These are phyloP conservation scores for Tricholaema leucomelas DNA, from an alignment of 2,113 vertebrate genomes.

Conservation along the genomic window DNA sequence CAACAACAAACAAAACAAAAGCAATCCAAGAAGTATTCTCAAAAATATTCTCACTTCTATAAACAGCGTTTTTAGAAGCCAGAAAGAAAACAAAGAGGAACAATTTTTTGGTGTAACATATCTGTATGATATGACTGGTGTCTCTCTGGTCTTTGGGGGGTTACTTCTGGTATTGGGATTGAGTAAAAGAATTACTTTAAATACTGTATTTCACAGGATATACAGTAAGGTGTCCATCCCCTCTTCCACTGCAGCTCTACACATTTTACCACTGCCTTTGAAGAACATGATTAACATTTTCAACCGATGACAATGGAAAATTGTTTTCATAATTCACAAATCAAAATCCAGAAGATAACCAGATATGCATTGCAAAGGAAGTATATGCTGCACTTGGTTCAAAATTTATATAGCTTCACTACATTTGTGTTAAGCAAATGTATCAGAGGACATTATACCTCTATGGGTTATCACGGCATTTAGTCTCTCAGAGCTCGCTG, in stretches of 20 bases:
- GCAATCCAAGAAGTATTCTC: neutral
- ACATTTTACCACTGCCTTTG: neutral
- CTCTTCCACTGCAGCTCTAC: neutral
- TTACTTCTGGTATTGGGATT: neutral
- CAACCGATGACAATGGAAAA: neutral
- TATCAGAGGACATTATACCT: neutral
- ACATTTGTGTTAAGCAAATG: neutral
- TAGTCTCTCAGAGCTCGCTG: neutral
- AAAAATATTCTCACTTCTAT: neutral
- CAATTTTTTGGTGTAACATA: neutral
- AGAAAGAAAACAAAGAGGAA: neutral
- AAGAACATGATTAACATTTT: neutral
- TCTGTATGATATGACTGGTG: neutral
- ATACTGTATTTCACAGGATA: neutral
- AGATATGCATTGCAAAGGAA: neutral
- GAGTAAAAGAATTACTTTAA: neutral
- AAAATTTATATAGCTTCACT: neutral
- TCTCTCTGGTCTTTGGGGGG: neutral
- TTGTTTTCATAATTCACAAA: neutral
- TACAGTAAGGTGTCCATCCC: neutral
- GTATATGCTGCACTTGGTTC: neutral
- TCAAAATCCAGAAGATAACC: neutral
- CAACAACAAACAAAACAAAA: neutral
- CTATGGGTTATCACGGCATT: neutral
- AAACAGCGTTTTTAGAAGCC: neutral